phyloP scores from a whole-genome alignment of 2,113 vertebrate species.

The Rhinolophus ferrumequinum region DNA sequence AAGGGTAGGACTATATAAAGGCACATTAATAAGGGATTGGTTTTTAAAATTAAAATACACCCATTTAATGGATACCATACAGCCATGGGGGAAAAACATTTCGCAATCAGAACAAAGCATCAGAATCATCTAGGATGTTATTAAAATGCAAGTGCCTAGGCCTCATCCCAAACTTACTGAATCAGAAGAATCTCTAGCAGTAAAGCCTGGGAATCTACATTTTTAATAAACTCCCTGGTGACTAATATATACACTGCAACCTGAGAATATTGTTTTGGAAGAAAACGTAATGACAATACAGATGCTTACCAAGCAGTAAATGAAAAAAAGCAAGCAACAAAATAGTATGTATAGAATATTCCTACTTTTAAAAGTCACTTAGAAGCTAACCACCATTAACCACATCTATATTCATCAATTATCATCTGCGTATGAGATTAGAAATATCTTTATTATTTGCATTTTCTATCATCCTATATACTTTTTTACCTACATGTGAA shows the following conservation, averaged over 20 bases:
- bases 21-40: background rate
- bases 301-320: background rate
- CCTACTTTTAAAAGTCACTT: background rate
- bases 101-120: background rate
- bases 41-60: constrained; percentile 28
- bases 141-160: background rate
- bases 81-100: background rate
- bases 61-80: background rate
- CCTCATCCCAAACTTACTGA: background rate
- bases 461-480: background rate
- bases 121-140: background rate
- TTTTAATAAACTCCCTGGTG: background rate
- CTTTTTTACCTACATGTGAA: background rate
- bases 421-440: background rate
- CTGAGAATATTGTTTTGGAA: background rate
- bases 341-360: background rate
- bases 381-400: background rate
- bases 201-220: background rate
- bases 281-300: background rate
- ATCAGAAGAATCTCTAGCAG: background rate
- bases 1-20: background rate
- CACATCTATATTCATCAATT: background rate
- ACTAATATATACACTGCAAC: background rate
- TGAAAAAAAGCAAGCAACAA: background rate
- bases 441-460: background rate